Base-by-base conservation (phyloP, 2,113 vertebrate genomes). In the Marmota monax region DNA sequence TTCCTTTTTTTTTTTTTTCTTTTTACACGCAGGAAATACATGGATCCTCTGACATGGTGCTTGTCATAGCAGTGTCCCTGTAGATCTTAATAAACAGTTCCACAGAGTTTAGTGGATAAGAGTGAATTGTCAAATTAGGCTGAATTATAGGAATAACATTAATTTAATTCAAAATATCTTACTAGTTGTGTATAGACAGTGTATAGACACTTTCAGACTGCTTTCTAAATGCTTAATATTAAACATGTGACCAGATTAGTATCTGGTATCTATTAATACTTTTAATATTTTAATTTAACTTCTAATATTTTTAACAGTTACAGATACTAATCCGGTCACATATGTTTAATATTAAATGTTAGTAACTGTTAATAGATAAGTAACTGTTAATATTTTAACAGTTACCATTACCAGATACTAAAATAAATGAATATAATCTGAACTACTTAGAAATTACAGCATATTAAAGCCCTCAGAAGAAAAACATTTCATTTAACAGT, bases 201-300 rank as follows among this genome's bases (percentile, higher is more conserved):
- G 6, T 13, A 88, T 70, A 72, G 6, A 72, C 70, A 73, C 37
- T 37, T 37, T 97, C 76, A 92, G 4, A 88, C 51, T n/a, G 34
- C 48, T 86, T 96, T 93, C 56, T 91, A 67, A 80, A 22, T 86
- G 14, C 14, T 92, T 56, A 95, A 29, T 95, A 76, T 93, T 91
- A 94, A 67, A 67, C 53, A 51, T 87, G 32, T 86, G 85, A 72
- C 14, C 13, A 95, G 25, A 86, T 93, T 51, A 69, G 67, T 76
- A 94, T 45, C 45, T 45, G 45, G 45, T 9, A 45, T 45, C 45
- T 45, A 45, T 45, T 45, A 45, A 45, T 45, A 45, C 45, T 45
- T 45, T 45, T 45, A 45, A 45, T 45, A 45, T 45, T 45, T 45
- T 45, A 45, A 45, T 45, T 45, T 45, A 45, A 45, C 45, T 45